Percentiles rank a stretch among this genome's conserved stretches.
Evolutionary conservation across 2,113 vertebrate genomes (phyloP).

Genomic region (Montifringilla adamsi): DNA sequence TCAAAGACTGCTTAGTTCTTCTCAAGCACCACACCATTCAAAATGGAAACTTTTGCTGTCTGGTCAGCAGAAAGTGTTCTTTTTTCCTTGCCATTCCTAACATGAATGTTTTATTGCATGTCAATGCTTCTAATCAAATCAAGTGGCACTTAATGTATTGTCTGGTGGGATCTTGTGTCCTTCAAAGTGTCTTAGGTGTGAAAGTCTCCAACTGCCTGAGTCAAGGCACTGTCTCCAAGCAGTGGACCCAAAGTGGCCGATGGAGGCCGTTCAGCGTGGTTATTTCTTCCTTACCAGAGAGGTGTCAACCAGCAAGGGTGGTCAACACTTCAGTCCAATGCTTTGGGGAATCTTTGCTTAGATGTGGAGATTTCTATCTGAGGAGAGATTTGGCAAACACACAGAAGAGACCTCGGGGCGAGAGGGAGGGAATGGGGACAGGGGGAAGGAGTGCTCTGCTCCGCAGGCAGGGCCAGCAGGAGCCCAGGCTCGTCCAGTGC

Average conservation of each 20-base stretch:
- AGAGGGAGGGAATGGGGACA: background rate
- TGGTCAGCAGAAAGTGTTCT: background rate
- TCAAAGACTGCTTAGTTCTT: background rate
- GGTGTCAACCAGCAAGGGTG: fast-evolving
- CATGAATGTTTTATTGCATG: background rate
- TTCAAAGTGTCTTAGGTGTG: background rate
- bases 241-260: fast-evolving
- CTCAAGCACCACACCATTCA: background rate
- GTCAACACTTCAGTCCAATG: background rate
- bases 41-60: background rate
- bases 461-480: fast-evolving
- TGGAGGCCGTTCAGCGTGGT: fast-evolving
- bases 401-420: fast-evolving
- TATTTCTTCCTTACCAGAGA: background rate
- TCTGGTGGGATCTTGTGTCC: background rate
- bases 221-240: fast-evolving
- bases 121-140: background rate
- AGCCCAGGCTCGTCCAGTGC: background rate
- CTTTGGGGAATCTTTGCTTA: background rate
- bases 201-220: background rate
- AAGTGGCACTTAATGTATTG: background rate
- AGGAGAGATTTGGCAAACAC: background rate
- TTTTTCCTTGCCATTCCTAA: background rate
- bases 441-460: fast-evolving
- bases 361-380: background rate